phyloP scores from a whole-genome alignment of 2,797 vertebrate genomes.

The Leuciscus waleckii region DNA sequence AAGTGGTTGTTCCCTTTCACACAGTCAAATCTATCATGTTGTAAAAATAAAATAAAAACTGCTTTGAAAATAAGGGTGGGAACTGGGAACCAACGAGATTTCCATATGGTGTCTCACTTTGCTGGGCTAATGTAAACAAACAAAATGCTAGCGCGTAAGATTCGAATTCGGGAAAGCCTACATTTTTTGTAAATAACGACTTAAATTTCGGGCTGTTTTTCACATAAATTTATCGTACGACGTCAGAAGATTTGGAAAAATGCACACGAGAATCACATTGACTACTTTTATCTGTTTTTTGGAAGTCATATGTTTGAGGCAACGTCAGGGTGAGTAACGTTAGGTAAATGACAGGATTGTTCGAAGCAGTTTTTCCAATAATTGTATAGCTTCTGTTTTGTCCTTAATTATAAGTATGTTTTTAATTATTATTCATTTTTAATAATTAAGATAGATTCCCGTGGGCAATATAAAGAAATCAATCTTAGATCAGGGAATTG shows the following conservation, averaged over 20 bases:
- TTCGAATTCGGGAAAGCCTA: not conserved
- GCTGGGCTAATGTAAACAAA: not conserved
- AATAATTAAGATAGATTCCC: not conserved
- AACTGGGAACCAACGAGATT: not conserved
- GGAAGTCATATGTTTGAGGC: not conserved
- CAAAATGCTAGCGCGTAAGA: not conserved
- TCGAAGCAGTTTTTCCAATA: not conserved
- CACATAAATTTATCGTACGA: not conserved
- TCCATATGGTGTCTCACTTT: not conserved
- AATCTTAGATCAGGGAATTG: slow-evolving; percentile 16
- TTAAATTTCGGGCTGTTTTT: not conserved
- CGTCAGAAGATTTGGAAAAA: not conserved
- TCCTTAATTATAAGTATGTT: not conserved
- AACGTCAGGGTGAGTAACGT: not conserved
- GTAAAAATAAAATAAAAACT: not conserved
- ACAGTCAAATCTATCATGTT: not conserved
- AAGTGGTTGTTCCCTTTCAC: not conserved
- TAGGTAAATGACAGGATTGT: not conserved
- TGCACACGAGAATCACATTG: not conserved
- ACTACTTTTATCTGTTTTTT: not conserved
- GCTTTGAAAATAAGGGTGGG: not conserved
- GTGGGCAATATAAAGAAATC: not conserved
- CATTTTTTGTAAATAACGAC: not conserved
- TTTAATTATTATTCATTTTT: not conserved
- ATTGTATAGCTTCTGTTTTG: not conserved